Conservation (phyloP, 2,888 invertebrate species). For the Parapristionchus giblindavisi region DNA sequence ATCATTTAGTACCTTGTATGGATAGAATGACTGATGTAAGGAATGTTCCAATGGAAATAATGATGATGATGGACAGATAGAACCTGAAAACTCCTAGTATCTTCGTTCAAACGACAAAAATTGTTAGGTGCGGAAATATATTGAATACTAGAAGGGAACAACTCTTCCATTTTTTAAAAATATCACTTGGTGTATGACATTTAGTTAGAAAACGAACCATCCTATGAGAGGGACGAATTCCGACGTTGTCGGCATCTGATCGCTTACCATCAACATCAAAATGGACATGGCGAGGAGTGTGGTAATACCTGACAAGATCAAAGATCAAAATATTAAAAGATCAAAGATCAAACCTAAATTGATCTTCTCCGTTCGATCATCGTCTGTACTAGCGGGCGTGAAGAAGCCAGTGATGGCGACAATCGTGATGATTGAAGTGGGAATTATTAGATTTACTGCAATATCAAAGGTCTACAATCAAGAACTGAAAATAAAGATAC, state of each 20-base stretch:
- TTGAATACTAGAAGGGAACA: no score
- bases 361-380: conserved; percentile 68
- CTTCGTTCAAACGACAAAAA: neutral
- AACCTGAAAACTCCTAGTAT: conserved; percentile 50
- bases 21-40: conserved; percentile 65
- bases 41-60: conserved; percentile 67
- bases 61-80: conserved; percentile 66
- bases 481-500: neutral
- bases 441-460: conserved; percentile 70
- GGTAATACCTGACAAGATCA: conserved; percentile 50
- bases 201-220: conserved; percentile 18
- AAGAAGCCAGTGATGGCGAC: conserved; percentile 72
- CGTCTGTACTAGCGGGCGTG: conserved; percentile 71
- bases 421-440: conserved; percentile 71
- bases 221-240: conserved; percentile 68
- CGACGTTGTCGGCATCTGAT: conserved; percentile 71
- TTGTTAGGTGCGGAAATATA: no score
- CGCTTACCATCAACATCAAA: conserved; percentile 72
- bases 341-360: conserved; percentile 54
- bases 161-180: no score
- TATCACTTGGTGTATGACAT: no score
- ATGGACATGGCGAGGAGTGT: conserved; percentile 72
- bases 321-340: conserved; percentile 3
- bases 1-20: conserved; percentile 58
- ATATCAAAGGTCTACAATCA: neutral